Evolutionary conservation across 2,888 invertebrate genomes (phyloP).

Genomic region (Dryadula phaetusa): DNA sequence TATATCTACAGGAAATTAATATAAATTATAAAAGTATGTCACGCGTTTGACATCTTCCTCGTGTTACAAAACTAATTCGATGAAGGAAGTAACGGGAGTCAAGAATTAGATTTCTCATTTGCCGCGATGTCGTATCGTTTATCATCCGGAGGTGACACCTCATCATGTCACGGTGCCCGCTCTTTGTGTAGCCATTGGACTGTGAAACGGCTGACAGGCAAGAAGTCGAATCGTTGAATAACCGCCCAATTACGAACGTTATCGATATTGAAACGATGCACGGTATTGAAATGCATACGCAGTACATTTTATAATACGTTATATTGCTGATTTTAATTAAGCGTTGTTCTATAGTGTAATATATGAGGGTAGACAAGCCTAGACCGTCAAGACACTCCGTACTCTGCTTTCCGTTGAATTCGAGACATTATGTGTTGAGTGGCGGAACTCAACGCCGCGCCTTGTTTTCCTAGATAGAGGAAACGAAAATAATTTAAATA

Average conservation of each 20-base stretch:
- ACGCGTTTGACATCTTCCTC: conserved; percentile 37
- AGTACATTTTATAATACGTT: conserved; percentile 9
- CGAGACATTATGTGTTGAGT: too few relatives aligned
- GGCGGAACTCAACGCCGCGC: too few relatives aligned
- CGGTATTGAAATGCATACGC: not conserved
- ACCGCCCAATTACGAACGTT: conserved; percentile 46
- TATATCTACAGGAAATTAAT: conserved; percentile 11
- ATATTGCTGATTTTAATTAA: conserved; percentile 13
- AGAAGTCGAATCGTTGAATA: conserved; percentile 51
- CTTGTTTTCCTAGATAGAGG: too few relatives aligned
- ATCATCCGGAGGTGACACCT: conserved; percentile 77
- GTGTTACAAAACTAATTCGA: conserved; percentile 49
- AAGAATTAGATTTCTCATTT: conserved; percentile 80
- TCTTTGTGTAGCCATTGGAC: conserved; percentile 66
- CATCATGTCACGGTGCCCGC: conserved; percentile 74
- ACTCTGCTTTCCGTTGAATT: too few relatives aligned
- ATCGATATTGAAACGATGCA: conserved; percentile 19
- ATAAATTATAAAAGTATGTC: conserved; percentile 29
- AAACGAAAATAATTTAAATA: too few relatives aligned
- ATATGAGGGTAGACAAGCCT: too few relatives aligned
- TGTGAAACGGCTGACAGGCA: conserved; percentile 66
- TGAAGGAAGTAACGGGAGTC: conserved; percentile 66
- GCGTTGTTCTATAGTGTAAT: too few relatives aligned
- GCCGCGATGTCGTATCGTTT: conserved; percentile 71
- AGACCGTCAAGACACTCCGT: too few relatives aligned